These are phyloP conservation scores for Acanthornis magna DNA, from an alignment of 2,797 vertebrate genomes.

Conservation along the genomic window DNA sequence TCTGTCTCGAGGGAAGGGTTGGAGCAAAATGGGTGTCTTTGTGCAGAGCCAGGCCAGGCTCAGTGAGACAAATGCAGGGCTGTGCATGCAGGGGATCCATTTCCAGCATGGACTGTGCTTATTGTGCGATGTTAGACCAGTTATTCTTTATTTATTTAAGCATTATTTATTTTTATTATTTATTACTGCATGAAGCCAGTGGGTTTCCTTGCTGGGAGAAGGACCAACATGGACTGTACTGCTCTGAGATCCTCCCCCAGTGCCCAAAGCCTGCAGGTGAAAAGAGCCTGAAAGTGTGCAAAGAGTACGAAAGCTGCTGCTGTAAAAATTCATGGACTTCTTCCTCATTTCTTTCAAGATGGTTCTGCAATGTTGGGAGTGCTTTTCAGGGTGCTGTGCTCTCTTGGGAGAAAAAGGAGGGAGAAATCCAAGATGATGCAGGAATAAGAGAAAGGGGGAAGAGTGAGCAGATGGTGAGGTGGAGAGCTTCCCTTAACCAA, in stretches of 20 bases:
- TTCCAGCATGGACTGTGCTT: neutral
- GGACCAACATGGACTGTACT: rapidly evolving
- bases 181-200: neutral
- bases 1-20: neutral
- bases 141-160: neutral
- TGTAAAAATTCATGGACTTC: neutral
- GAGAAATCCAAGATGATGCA: neutral
- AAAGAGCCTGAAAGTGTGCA: neutral
- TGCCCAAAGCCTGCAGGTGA: neutral
- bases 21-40: neutral
- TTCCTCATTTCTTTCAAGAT: neutral
- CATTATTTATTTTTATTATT: neutral
- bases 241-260: neutral
- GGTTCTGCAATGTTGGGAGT: neutral
- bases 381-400: neutral
- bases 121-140: neutral
- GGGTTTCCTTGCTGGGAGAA: neutral
- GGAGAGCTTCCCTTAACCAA: neutral
- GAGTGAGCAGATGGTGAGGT: neutral
- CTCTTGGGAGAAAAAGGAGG: neutral
- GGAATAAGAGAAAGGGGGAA: neutral
- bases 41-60: neutral
- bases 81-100: neutral
- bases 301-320: neutral
- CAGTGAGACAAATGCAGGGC: neutral